Base-by-base conservation (phyloP, 1,140 invertebrate genomes). In the Notospermus geniculatus region DNA sequence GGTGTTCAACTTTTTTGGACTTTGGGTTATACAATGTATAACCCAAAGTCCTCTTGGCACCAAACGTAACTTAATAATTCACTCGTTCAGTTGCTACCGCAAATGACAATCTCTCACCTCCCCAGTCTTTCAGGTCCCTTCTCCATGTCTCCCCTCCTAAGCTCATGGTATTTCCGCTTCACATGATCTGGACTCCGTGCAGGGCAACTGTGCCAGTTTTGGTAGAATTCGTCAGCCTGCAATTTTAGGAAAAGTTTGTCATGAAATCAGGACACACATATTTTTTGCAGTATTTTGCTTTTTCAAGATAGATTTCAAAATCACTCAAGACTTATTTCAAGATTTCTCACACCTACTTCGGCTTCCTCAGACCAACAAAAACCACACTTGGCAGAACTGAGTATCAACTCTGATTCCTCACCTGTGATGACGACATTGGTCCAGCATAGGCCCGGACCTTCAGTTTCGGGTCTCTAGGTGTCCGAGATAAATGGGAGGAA, bases 91-190 rank as follows among this genome's bases (percentile, higher is more conserved):
- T n/a, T n/a, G n/a, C n/a, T n/a, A n/a, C 32, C 32, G 15, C 32
- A 36, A 36, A 15, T 15, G 15, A 36, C 32, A 36, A 4, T 7
- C 5, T 36, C 5, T 36, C 43, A 88, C 88, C 88, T 87, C 53
- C 91, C 91, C 55, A 91, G 84, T 66, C 86, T 82, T 82, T 95
- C 93, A 13, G 94, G 80, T 1, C 92, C 92, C 78, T 93, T 95
- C 46, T 90, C 87, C 36, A 86, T 85, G 74, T 94, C 91, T 61
- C 86, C 84, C 19, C 91, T 83, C 59, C 88, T 84, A 55, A 89
- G 86, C 25, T 81, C 73, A 50, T 58, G 36, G 76, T 69, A 72
- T 41, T 70, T 63, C 30, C 53, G 58, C 39, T 65, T 61, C 32
- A 70, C 64, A 58, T 69, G 58, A 66, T 60, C 27, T 22, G 77